Percentiles rank a stretch among this genome's conserved stretches.
phyloP scores from a whole-genome alignment of 2,113 vertebrate genomes.

The Ochotona curzoniae region DNA sequence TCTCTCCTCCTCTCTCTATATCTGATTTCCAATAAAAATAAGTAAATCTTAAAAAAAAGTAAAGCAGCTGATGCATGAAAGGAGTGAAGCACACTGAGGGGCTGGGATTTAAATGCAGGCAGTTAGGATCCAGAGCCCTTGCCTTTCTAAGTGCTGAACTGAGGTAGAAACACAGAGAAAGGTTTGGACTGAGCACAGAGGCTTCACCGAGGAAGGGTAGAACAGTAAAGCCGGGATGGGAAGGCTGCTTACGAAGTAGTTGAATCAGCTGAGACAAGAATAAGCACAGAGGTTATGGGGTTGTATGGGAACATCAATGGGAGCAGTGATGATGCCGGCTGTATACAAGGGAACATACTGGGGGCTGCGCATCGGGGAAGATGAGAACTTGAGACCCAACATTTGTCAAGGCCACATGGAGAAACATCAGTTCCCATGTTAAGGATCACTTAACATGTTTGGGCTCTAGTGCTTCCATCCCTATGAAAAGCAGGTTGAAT shows the following conservation, averaged over 20 bases:
- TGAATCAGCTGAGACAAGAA: background rate
- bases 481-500: background rate
- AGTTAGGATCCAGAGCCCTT: background rate
- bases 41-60: background rate
- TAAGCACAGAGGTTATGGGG: background rate
- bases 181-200: background rate
- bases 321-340: background rate
- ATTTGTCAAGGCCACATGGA: background rate
- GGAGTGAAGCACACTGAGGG: background rate
- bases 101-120: background rate
- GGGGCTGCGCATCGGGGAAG: accelerated
- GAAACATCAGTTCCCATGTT: background rate
- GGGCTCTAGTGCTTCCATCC: background rate
- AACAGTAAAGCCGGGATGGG: background rate
- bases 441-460: background rate
- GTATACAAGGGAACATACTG: background rate
- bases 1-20: too few relatives aligned
- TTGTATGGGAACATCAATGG: background rate
- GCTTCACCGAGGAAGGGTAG: background rate
- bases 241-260: background rate
- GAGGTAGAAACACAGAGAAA: background rate
- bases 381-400: background rate
- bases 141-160: background rate
- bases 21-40: too few relatives aligned
- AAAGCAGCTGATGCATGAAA: background rate